Base-by-base conservation (phyloP, 2,113 vertebrate genomes). In the Gavia stellata region DNA sequence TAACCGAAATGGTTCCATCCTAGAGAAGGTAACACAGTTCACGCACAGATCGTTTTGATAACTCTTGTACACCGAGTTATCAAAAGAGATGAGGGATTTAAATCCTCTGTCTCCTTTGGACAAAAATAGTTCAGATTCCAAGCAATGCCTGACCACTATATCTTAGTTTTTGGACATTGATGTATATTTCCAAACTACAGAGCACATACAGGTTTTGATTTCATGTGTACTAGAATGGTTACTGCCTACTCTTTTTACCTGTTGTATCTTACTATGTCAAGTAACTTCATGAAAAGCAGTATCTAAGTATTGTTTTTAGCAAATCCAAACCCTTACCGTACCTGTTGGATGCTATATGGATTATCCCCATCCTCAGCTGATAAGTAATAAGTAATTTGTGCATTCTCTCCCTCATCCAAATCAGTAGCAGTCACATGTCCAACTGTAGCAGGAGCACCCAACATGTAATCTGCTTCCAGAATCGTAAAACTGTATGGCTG, bases 1-100 rank as follows among this genome's bases (percentile, higher is more conserved):
- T 93, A 56, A 88, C 96, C 73, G 96, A 75, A 84, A 99, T 34
- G 4, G 28, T 98, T 82, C 98, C 98, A 44, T 98, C 96, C 98
- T 99, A 85, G 50, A 94, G 65, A 88, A 70, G 33, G 19, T 14
- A 88, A 84, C 23, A 34, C 4, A 14, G 80, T 52, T 92, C 52
- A 79, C 3, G 20, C 67, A 75, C 3, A 2, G 18, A 40, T 66
- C 40, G 56, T 29, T 36, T 50, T 6, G 15, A 71, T 40, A 71
- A 13, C 16, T 50, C 29, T 34, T 55, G 21, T 17, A 42, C 28
- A 58, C 8, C 2, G 8, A 58, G 10, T 52, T 88, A 77, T 79
- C 55, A 49, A 23, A 86, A 77, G 29, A 75, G 12, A 40, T 10
- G 13, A 90, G n/a, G 50, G 14, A 55, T 25, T 49, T 23, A 92